Conservation (phyloP, 2,113 vertebrate genomes). For the Barnardius zonarius region DNA sequence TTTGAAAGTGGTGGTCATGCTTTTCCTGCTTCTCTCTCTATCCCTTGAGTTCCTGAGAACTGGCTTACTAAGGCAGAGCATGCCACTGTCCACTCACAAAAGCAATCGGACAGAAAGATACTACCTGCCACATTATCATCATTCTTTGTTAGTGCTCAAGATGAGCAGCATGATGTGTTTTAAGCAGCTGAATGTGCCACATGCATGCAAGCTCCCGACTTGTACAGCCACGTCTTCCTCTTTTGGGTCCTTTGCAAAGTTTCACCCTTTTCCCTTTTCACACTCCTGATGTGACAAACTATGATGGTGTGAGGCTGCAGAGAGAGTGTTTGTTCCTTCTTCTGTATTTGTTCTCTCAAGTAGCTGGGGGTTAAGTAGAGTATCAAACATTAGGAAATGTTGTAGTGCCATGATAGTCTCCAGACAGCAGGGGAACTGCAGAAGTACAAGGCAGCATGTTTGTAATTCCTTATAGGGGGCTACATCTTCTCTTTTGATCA, state of each 20-base stretch:
- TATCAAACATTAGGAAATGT: constrained; percentile 7
- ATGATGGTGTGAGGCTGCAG: neutral
- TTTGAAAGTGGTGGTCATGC: rapidly evolving
- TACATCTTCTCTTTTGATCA: neutral
- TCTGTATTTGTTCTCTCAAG: neutral
- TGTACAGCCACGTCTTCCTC: neutral
- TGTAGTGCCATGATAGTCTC: neutral
- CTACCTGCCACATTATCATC: neutral
- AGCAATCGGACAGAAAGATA: neutral
- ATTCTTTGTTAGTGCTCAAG: neutral
- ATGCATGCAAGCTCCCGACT: neutral
- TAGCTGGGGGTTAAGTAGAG: constrained; percentile 14
- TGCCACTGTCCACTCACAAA: neutral
- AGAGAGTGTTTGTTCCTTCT: neutral
- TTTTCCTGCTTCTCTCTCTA: neutral
- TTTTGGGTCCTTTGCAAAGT: neutral
- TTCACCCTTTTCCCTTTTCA: neutral
- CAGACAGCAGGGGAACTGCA: neutral
- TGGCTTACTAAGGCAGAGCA: neutral
- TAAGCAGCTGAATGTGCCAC: neutral
- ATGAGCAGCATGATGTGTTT: neutral
- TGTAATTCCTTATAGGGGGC: constrained; percentile 10
- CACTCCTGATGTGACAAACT: neutral
- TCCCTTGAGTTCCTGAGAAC: neutral
- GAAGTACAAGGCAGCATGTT: neutral